Base-by-base conservation (phyloP, 2,797 vertebrate genomes). In the Spinus pinus region DNA sequence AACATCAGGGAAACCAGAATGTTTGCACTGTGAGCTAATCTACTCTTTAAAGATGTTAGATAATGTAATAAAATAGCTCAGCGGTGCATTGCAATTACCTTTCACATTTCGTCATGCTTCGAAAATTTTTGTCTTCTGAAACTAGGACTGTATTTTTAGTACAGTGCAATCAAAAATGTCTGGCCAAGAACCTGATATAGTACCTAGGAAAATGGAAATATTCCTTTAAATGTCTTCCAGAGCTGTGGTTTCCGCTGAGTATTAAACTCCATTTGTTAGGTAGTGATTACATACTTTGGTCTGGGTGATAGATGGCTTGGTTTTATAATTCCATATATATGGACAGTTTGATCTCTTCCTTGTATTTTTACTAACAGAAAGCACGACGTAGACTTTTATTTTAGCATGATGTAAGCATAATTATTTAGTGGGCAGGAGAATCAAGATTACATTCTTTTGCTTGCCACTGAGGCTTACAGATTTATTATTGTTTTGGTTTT, bases 21-120 rank as follows among this genome's bases (percentile, higher is more conserved):
- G 91, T 93, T 96, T 96, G 88, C 72, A 22, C 91, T 91, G 77
- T 95, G 97, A 95, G 91, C 93, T 97, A 94, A 96, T 95, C 93
- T 94, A 10, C 90, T 82, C 84, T 84, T 94, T 95, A 88, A 94
- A 94, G 94, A 93, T 88, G 93, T 88, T 94, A 95, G 95, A 96
- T 96, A 93, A 71, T 90, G 51, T 72, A 88, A 81, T 95, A 90
- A 95, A 96, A 96, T 30, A 86, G 79, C 88, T 88, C 91, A 51
- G 89, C 0, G 39, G 92, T 88, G 84, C 80, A 12, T 78, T 95
- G 89, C 95, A 92, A 93, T 96, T 95, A 97, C 95, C 94, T 96
- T 87, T 81, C 46, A 31, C 87, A 81, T 96, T 95, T 95, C 91
- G 77, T 95, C 94, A 95, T 94, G 93, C 93, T 84, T 51, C 56